Percentiles rank a stretch among this genome's conserved stretches.
Conservation (phyloP, 1,140 invertebrate genomes). For the Ladona fulva region DNA sequence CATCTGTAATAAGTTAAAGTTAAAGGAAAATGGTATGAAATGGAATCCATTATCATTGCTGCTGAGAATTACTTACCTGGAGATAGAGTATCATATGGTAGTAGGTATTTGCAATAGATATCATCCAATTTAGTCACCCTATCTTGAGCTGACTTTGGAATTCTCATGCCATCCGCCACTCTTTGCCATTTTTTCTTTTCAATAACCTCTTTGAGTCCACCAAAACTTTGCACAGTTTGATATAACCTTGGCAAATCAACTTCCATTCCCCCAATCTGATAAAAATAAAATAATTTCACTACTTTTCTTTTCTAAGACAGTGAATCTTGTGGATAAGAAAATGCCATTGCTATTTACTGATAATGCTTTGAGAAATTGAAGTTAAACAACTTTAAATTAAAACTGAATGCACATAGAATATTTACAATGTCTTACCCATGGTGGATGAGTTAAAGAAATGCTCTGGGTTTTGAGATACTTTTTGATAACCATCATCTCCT, state of each 20-base stretch:
- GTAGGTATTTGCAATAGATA: conserved; percentile 86
- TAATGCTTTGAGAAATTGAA: not conserved
- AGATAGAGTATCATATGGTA: conserved; percentile 82
- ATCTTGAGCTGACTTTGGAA: conserved; percentile 74
- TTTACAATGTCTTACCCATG: conserved; percentile 48
- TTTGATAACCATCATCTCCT: conserved; percentile 77
- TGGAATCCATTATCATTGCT: no score
- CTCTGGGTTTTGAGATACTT: conserved; percentile 72
- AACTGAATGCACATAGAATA: not conserved
- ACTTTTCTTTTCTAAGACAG: not conserved
- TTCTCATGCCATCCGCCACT: conserved; percentile 79
- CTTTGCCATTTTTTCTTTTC: conserved; percentile 85
- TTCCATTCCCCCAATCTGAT: conserved; percentile 78
- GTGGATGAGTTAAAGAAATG: conserved; percentile 62
- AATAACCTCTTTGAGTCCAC: conserved; percentile 80
- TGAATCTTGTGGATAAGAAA: not conserved
- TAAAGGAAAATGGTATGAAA: not conserved
- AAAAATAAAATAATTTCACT: conserved; percentile 15
- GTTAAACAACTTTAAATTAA: conserved; percentile 19
- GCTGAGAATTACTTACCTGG: conserved; percentile 38
- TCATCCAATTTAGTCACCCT: conserved; percentile 78
- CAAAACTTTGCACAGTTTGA: conserved; percentile 72
- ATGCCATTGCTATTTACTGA: not conserved
- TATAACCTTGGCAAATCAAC: conserved; percentile 80
- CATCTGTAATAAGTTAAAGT: conserved; percentile 1